phyloP scores from a whole-genome alignment of 92 coral and sea anemone species.

The Bergia puertoricense region DNA sequence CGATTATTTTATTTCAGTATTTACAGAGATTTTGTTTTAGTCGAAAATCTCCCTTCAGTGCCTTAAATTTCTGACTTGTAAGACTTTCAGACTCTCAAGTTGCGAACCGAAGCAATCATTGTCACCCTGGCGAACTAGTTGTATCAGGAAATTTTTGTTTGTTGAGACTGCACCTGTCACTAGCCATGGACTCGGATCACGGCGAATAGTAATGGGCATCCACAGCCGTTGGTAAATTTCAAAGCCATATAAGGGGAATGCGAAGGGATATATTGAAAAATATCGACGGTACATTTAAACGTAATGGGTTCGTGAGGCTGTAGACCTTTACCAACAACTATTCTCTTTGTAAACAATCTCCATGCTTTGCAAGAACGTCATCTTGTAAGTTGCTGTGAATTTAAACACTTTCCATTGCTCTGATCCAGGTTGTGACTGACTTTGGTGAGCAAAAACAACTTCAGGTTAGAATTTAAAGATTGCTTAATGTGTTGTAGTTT shows the following conservation, averaged over 20 bases:
- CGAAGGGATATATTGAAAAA: no score
- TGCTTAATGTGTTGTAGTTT: not conserved
- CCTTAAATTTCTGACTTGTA: not conserved
- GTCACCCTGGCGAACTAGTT: not conserved
- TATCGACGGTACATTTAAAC: not conserved
- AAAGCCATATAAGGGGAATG: no score
- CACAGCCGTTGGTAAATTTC: no score
- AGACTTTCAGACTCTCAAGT: not conserved
- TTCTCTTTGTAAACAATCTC: not conserved
- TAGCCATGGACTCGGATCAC: not conserved
- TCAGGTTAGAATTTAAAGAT: conserved; percentile 59
- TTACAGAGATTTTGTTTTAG: no score
- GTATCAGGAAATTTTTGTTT: not conserved
- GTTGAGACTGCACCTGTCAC: conserved; percentile 33
- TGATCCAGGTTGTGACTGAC: conserved; percentile 58
- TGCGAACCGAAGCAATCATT: not conserved
- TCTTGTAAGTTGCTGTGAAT: not conserved
- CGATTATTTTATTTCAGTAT: no score
- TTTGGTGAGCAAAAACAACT: conserved; percentile 60
- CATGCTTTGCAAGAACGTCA: not conserved
- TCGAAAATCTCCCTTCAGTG: not conserved
- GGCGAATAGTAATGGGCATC: not conserved
- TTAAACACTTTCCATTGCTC: conserved; percentile 19
- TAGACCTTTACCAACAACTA: not conserved
- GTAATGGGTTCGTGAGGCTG: not conserved